Evolutionary conservation across 2,888 invertebrate species (phyloP).

Genomic region (Drosophila pseudotakahashii): DNA sequence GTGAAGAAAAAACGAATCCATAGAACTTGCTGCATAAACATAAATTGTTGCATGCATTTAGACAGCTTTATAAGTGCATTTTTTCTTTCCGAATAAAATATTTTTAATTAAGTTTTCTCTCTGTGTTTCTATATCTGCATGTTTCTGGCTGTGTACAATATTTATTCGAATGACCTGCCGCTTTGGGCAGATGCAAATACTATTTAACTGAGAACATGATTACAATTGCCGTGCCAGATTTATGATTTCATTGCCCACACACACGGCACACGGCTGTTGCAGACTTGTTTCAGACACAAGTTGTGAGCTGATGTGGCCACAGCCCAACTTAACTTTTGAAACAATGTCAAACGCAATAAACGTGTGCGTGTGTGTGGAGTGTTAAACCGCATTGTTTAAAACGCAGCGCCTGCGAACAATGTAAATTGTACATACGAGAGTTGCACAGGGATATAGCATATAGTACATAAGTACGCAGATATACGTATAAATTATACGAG

Average conservation of each 20-base stretch:
- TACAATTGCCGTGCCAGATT: slow-evolving; percentile 50
- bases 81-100: too few relatives aligned
- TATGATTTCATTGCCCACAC: slow-evolving; percentile 50
- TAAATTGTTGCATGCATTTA: too few relatives aligned
- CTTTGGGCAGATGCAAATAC: slow-evolving; percentile 8
- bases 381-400: slow-evolving; percentile 67
- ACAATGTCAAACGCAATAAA: slow-evolving; percentile 72
- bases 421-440: slow-evolving; percentile 53
- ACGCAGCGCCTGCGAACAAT: slow-evolving; percentile 55
- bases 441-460: slow-evolving; percentile 47
- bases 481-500: slow-evolving; percentile 36
- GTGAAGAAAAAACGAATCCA: too few relatives aligned
- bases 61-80: too few relatives aligned
- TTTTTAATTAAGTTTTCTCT: not conserved
- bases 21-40: too few relatives aligned
- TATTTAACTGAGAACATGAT: slow-evolving; percentile 33
- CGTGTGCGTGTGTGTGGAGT: slow-evolving; percentile 50
- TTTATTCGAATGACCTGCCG: slow-evolving; percentile 9
- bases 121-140: not conserved
- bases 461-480: slow-evolving; percentile 30
- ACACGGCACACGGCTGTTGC: slow-evolving; percentile 4
- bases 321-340: slow-evolving; percentile 72
- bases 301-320: slow-evolving; percentile 65
- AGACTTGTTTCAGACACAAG: slow-evolving; percentile 38
- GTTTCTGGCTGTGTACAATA: slow-evolving; percentile 7